phyloP scores from a whole-genome alignment of 2,797 vertebrate genomes.

The Melanotaenia pygmaea region DNA sequence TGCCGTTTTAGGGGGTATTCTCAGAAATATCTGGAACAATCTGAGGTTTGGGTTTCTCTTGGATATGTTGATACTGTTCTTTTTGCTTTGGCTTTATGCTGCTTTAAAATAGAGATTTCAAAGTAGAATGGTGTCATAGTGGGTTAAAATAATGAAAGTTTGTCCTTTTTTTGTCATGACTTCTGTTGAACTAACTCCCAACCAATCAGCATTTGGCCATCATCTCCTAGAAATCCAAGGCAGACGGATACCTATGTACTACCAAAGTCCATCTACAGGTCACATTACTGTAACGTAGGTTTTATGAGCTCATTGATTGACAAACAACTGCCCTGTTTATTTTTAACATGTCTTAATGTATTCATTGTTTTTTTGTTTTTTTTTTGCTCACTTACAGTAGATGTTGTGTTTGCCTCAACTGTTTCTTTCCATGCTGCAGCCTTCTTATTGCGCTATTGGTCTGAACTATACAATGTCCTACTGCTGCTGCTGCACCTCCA shows the following conservation, averaged over 20 bases:
- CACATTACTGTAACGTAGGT: neutral
- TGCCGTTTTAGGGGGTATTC: neutral
- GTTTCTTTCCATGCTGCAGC: neutral
- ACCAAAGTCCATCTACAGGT: too few relatives aligned
- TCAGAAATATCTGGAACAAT: neutral
- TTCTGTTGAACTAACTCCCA: neutral
- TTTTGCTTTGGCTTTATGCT: neutral
- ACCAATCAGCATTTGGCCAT: neutral
- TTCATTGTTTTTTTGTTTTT: neutral
- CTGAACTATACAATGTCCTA: neutral
- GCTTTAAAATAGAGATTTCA: neutral
- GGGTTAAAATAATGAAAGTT: neutral
- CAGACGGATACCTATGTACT: too few relatives aligned
- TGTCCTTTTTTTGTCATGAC: neutral
- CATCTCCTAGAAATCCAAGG: neutral
- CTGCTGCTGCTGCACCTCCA: too few relatives aligned
- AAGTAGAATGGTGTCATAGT: neutral
- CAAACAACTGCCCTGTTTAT: neutral
- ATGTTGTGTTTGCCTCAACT: neutral
- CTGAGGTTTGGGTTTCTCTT: neutral
- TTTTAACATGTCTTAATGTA: neutral
- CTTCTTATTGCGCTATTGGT: neutral
- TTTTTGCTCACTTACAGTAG: neutral
- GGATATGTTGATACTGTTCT: neutral
- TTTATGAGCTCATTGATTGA: neutral